Evolutionary conservation across 2,113 vertebrate genomes (phyloP).

Genomic region (Todiramphus saurophagus): DNA sequence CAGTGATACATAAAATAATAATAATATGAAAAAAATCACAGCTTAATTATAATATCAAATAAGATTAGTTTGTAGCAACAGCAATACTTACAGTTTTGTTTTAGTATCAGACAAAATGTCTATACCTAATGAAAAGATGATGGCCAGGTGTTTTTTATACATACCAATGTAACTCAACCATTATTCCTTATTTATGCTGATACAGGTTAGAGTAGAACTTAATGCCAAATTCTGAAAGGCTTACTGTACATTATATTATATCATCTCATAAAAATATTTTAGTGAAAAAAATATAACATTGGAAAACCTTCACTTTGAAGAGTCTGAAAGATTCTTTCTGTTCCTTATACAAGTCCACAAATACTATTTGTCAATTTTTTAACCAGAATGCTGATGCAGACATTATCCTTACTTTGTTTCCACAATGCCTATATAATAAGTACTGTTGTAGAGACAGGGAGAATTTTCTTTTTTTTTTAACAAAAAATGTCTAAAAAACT

Average conservation of each 20-base stretch:
- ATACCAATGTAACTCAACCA: not conserved
- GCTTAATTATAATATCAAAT: constrained; percentile 32
- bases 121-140: not conserved
- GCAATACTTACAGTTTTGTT: not conserved
- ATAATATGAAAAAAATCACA: constrained; percentile 15
- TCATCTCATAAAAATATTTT: not conserved
- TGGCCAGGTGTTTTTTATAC: not conserved
- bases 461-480: not conserved
- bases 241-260: not conserved
- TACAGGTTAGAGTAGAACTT: not conserved
- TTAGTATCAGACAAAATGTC: not conserved
- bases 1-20: constrained; percentile 23
- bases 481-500: not conserved
- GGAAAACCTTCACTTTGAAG: not conserved
- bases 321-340: not conserved
- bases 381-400: not conserved
- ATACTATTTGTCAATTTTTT: not conserved
- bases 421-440: not conserved
- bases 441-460: not conserved
- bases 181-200: not conserved
- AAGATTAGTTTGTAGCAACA: constrained; percentile 12
- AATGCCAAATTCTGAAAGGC: not conserved
- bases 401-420: not conserved
- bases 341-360: not conserved
- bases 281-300: not conserved